Percentiles rank a stretch among this genome's conserved stretches.
Conservation (phyloP, 1,140 invertebrate species). For the Drosophila ironensis region DNA sequence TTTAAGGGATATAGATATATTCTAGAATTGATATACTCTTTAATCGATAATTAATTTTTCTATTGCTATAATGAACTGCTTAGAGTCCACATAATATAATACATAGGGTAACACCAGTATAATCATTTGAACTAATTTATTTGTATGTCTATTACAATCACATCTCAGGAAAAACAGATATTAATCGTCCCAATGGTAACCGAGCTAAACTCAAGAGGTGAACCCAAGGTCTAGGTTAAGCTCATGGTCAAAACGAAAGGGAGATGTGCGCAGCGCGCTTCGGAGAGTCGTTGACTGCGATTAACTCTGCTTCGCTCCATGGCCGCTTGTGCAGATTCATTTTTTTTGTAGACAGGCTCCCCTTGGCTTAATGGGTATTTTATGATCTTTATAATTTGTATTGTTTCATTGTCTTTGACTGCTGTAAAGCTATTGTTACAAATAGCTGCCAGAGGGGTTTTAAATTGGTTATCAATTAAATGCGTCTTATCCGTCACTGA, state of each 20-base stretch:
- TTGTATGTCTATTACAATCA: too few species aligned
- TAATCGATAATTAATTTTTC: too few species aligned
- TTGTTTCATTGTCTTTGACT: slow-evolving; percentile 12
- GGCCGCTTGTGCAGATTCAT: slow-evolving; percentile 4
- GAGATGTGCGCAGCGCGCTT: slow-evolving; percentile 1
- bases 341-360: slow-evolving; percentile 16
- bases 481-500: slow-evolving; percentile 13
- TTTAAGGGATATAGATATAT: too few species aligned
- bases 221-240: slow-evolving; percentile 70
- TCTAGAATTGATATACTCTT: too few species aligned
- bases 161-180: too few species aligned
- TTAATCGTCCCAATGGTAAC: slow-evolving; percentile 3
- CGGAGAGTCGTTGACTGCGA: slow-evolving; percentile 59
- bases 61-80: too few species aligned
- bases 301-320: slow-evolving; percentile 37
- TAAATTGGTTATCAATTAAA: slow-evolving; percentile 12
- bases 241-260: slow-evolving; percentile 19
- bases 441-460: not conserved
- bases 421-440: slow-evolving; percentile 19
- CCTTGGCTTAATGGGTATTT: slow-evolving; percentile 31
- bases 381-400: slow-evolving; percentile 49
- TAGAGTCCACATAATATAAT: too few species aligned
- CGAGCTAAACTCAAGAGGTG: not conserved
- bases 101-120: too few species aligned
- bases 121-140: too few species aligned